A percentile compares a stretch with the other conserved stretches of the same genome.
Conservation (phyloP, 2,888 invertebrate species). For the Andricus curvator region DNA sequence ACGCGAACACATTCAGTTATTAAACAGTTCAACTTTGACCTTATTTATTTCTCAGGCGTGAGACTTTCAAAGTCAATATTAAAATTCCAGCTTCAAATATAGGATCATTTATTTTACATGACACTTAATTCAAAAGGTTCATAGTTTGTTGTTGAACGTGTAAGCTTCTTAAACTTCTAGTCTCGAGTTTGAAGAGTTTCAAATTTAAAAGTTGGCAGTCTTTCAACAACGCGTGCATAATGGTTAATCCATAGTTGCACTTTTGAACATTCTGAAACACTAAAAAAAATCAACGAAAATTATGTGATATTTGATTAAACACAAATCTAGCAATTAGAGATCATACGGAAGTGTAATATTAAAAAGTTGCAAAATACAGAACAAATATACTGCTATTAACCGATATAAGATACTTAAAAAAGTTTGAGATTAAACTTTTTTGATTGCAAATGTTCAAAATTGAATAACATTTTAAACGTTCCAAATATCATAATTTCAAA, state of each 20-base stretch:
- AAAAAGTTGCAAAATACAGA: too few species aligned
- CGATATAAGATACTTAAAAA: too few species aligned
- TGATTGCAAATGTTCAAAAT: too few species aligned
- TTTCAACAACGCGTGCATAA: slow-evolving; percentile 5
- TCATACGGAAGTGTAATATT: not conserved
- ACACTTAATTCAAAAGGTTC: slow-evolving; percentile 2
- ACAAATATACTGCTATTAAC: too few species aligned
- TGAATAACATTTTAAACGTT: too few species aligned
- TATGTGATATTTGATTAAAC: too few species aligned
- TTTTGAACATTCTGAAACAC: slow-evolving; percentile 1
- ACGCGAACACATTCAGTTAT: not conserved
- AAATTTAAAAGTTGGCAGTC: slow-evolving; percentile 27
- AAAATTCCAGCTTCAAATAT: not conserved
- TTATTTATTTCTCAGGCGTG: not conserved
- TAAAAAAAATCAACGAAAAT: not conserved
- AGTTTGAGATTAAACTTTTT: too few species aligned
- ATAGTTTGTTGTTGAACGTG: not conserved
- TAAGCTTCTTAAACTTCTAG: not conserved
- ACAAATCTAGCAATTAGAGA: not conserved
- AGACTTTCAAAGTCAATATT: not conserved
- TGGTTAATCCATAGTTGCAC: not conserved
- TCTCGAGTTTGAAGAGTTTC: not conserved
- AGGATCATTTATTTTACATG: not conserved
- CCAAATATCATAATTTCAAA: too few species aligned
- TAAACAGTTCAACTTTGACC: not conserved